phyloP scores from a whole-genome alignment of 2,113 vertebrate species.

The Engraulis encrasicolus region DNA sequence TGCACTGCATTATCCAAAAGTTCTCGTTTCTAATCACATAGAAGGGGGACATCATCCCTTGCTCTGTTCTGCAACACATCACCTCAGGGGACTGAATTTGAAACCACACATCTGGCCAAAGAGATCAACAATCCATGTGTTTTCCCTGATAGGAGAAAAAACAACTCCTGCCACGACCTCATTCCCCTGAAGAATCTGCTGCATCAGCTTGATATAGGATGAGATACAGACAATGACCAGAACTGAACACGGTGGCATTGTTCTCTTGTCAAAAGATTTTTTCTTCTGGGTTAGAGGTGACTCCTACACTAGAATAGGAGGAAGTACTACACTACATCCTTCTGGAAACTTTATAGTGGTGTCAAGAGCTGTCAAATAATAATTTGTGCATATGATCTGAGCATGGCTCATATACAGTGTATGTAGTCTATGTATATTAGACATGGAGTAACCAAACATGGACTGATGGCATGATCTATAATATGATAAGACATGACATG shows the following conservation, averaged over 20 bases:
- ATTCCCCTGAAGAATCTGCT: neutral
- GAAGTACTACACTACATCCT: too few relatives aligned
- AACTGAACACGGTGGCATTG: neutral
- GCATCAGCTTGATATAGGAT: neutral
- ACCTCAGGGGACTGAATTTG: slow-evolving; percentile 9
- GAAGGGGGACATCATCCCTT: neutral
- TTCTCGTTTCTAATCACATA: neutral
- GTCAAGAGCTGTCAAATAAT: too few relatives aligned
- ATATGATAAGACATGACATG: too few relatives aligned
- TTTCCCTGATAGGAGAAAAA: neutral
- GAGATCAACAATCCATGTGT: neutral
- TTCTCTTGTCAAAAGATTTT: too few relatives aligned
- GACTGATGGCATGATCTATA: too few relatives aligned
- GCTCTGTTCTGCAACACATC: slow-evolving; percentile 7
- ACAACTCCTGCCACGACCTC: neutral
- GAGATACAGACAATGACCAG: neutral
- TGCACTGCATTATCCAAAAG: neutral
- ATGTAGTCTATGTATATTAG: too few relatives aligned
- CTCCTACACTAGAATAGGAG: too few relatives aligned
- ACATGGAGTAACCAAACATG: too few relatives aligned
- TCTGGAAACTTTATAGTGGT: too few relatives aligned
- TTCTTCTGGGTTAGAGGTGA: too few relatives aligned
- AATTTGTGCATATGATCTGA: too few relatives aligned
- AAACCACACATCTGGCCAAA: slow-evolving; percentile 5
- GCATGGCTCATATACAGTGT: too few relatives aligned